Base-by-base conservation (phyloP, 1,140 invertebrate genomes). In the Nebria ingens region DNA sequence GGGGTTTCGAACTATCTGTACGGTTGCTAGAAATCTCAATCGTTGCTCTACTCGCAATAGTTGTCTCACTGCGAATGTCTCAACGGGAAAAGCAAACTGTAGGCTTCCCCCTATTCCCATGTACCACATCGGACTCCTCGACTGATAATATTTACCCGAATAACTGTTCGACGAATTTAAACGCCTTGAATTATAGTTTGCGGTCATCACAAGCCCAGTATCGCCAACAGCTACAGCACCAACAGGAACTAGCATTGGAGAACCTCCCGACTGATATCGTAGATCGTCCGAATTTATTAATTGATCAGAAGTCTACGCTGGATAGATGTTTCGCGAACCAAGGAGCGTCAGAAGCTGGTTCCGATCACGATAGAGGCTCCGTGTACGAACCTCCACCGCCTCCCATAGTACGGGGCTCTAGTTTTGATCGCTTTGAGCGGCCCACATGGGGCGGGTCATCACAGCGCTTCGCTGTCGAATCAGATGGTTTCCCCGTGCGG, bases 1-100 rank as follows among this genome's bases (percentile, higher is more conserved):
- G 89, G 88, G 84, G 86, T 11, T 93, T 89, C 73, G 87, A 93
- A 62, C 85, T 91, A 60, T 85, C 85, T 1, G 76, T 92, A 21
- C 77, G 91, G 17, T 73, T 93, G 0, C 80, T 93, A 23, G 91
- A 95, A 68, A 80, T 93, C 19, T 81, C 83, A 1, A 85, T 93
- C 61, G 88, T 90, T 58, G 82, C 83, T 6, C 73, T 91, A 12
- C 79, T 93, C 57, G 85, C 85, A 0, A 92, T 89, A 79, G 87
- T 91, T 1, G 84, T 87, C 51, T 85, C 89, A 61, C 65, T 87
- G 21, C 80, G 81, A n/a, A 66, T 73, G 56, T 70, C 77, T 12
- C 76, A 76, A 60, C 74, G 81, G 57, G 77, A 80, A 51, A 81
- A 81, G 58, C 72, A 76, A 52, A 78, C 71, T 49, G 78, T 75